A percentile compares a stretch with the other conserved stretches of the same genome.
Evolutionary conservation across 2,113 vertebrate species (phyloP).

Genomic region (Oceanodroma tethys): DNA sequence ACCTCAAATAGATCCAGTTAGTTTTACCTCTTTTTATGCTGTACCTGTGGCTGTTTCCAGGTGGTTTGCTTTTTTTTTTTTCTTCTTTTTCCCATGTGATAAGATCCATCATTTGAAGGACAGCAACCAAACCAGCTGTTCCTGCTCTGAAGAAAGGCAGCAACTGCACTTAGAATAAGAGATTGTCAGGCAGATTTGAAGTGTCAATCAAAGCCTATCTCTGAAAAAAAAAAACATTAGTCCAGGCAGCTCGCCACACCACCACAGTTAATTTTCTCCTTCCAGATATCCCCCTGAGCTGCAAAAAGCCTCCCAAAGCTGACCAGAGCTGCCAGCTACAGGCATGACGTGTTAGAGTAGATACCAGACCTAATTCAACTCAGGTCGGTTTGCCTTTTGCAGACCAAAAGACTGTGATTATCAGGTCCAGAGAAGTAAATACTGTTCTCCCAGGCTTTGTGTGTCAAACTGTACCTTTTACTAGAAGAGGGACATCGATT

Average conservation of each 20-base stretch:
- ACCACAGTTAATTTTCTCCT: constrained; percentile 8
- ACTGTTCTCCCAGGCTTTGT: neutral
- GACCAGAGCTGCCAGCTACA: constrained; percentile 10
- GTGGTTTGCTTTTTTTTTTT: neutral
- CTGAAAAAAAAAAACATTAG: constrained; percentile 23
- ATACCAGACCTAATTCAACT: neutral
- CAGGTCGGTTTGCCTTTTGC: constrained; percentile 3
- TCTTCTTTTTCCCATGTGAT: neutral
- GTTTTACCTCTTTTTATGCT: constrained; percentile 20
- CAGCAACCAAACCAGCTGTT: constrained; percentile 27
- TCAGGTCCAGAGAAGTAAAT: neutral
- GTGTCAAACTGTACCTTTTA: neutral
- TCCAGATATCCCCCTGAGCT: constrained; percentile 18
- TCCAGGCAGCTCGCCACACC: constrained; percentile 1
- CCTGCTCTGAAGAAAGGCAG: constrained; percentile 19
- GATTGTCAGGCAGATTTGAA: constrained; percentile 47
- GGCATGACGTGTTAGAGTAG: neutral
- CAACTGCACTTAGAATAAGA: constrained; percentile 24
- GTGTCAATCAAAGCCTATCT: constrained; percentile 52
- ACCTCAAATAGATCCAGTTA: neutral
- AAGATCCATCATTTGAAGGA: constrained; percentile 32
- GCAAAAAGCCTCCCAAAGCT: neutral
- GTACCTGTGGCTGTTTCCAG: neutral
- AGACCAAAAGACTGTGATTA: neutral
- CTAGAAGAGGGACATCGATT: neutral